phyloP scores from a whole-genome alignment of 64 coral and sea anemone species.

The Montipora cactus region DNA sequence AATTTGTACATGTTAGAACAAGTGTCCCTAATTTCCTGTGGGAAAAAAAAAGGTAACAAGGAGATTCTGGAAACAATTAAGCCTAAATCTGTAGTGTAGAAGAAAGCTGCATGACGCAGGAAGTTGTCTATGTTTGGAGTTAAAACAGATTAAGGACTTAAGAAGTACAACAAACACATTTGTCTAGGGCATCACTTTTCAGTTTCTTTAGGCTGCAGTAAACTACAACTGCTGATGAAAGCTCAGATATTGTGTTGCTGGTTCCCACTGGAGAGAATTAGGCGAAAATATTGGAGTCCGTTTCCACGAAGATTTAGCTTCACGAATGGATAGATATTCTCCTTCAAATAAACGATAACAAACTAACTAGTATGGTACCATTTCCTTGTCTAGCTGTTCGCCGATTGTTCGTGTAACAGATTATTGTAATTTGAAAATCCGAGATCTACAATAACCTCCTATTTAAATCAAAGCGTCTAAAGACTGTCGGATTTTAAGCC shows the following conservation, averaged over 20 bases:
- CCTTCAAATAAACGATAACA: too few species aligned
- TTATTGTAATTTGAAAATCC: neutral
- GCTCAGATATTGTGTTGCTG: too few species aligned
- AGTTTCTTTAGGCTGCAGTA: too few species aligned
- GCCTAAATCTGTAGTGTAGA: neutral
- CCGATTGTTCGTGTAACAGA: neutral
- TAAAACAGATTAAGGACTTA: neutral
- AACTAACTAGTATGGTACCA: neutral
- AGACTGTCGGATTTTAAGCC: neutral
- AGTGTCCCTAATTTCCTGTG: neutral
- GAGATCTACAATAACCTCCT: neutral
- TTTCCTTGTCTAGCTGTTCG: neutral
- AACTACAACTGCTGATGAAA: too few species aligned
- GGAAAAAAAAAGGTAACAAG: neutral
- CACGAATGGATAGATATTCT: too few species aligned
- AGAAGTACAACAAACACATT: too few species aligned
- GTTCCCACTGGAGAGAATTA: too few species aligned
- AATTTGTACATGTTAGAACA: neutral
- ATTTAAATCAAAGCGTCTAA: neutral
- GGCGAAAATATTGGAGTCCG: too few species aligned
- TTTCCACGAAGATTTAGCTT: too few species aligned
- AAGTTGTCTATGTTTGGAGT: neutral
- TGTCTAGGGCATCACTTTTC: too few species aligned
- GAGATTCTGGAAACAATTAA: neutral
- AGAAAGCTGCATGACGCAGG: neutral